These are phyloP conservation scores for Aradus depressus DNA, from an alignment of 2,888 invertebrate genomes.

Conservation along the genomic window DNA sequence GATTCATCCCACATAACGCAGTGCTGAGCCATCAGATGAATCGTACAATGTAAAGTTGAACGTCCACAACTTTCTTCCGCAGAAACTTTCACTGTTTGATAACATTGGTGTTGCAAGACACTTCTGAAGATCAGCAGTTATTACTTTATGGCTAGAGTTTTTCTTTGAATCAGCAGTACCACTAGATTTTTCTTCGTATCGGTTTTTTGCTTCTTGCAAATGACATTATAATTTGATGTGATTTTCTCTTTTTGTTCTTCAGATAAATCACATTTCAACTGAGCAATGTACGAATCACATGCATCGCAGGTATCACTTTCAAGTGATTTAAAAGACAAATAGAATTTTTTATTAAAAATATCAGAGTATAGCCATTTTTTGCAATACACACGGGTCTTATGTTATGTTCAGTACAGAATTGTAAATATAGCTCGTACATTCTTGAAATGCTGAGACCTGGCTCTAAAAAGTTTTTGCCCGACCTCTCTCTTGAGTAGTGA, in stretches of 20 bases:
- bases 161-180: neutral
- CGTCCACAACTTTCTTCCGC: constrained; percentile 17
- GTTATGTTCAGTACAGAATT: neutral
- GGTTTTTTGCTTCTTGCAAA: neutral
- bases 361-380: constrained; percentile 14
- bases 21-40: constrained; percentile 4
- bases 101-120: constrained; percentile 11
- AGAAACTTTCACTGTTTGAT: constrained; percentile 17
- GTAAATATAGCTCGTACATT: neutral
- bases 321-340: constrained; percentile 17
- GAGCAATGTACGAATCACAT: constrained; percentile 8
- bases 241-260: constrained; percentile 10
- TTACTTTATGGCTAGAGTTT: constrained; percentile 5
- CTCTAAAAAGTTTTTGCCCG: neutral
- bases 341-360: constrained; percentile 17
- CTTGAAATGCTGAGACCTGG: neutral
- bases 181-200: neutral
- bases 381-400: neutral
- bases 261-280: constrained; percentile 9
- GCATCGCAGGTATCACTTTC: constrained; percentile 17
- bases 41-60: constrained; percentile 14
- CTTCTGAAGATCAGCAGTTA: constrained; percentile 17
- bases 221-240: neutral
- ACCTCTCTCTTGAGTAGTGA: neutral
- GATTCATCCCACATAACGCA: constrained; percentile 30